Percentiles rank a stretch among this genome's conserved stretches.
These are phyloP conservation scores for Pygmarrhopalites habei DNA, from an alignment of 1,140 invertebrate species.

Conservation along the genomic window DNA sequence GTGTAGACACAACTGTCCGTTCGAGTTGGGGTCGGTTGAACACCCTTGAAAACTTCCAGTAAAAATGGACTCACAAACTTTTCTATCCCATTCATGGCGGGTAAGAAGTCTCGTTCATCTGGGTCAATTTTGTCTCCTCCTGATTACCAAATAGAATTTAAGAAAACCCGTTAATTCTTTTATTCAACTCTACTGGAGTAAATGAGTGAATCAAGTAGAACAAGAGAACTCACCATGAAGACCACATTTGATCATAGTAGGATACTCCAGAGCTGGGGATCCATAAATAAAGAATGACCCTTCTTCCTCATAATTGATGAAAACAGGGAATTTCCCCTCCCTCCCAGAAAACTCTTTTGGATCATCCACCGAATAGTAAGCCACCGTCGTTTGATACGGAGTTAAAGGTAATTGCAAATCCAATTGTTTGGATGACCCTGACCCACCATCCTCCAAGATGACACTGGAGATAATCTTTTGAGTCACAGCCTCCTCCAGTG, in stretches of 20 bases:
- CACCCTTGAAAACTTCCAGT: constrained; percentile 13
- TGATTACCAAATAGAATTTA: too few relatives aligned
- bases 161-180: too few relatives aligned
- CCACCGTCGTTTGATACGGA: constrained; percentile 23
- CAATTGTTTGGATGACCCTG: too few relatives aligned
- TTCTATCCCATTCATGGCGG: neutral
- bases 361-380: constrained; percentile 32
- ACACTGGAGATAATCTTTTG: too few relatives aligned
- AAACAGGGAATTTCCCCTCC: constrained; percentile 25
- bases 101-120: constrained; percentile 23
- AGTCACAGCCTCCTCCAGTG: too few relatives aligned
- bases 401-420: constrained; percentile 25
- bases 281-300: constrained; percentile 30
- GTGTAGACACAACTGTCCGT: constrained; percentile 35
- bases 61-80: constrained; percentile 3
- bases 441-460: too few relatives aligned
- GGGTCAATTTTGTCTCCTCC: too few relatives aligned
- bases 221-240: constrained; percentile 20
- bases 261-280: constrained; percentile 30
- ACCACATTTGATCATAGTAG: constrained; percentile 27
- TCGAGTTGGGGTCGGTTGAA: neutral
- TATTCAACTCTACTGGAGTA: too few relatives aligned
- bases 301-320: constrained; percentile 22
- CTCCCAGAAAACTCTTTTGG: constrained; percentile 5
- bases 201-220: too few relatives aligned